These are phyloP conservation scores for Sphenodon punctatus DNA, from an alignment of 2,797 vertebrate species.

Conservation along the genomic window DNA sequence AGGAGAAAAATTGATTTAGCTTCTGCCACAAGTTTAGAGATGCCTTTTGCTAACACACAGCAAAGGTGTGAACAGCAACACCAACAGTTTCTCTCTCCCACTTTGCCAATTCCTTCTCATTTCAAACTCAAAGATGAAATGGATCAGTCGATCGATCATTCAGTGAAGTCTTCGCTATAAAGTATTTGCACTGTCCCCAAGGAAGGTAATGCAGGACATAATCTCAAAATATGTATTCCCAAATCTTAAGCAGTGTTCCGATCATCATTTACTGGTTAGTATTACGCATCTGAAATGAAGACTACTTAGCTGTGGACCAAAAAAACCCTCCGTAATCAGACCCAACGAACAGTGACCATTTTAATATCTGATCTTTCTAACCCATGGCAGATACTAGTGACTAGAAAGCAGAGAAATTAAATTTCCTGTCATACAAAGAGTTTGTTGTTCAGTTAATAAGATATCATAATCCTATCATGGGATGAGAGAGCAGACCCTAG, in stretches of 20 bases:
- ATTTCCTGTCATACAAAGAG: too few relatives aligned
- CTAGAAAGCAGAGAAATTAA: too few relatives aligned
- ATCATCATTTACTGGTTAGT: neutral
- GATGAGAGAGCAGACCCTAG: too few relatives aligned
- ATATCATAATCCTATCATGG: too few relatives aligned
- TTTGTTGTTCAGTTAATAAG: too few relatives aligned
- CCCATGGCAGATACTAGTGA: neutral
- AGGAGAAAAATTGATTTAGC: neutral
- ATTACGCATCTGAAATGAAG: too few relatives aligned
- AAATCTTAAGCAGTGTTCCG: neutral
- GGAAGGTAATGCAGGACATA: slow-evolving; percentile 1
- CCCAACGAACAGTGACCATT: neutral
- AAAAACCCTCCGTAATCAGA: slow-evolving; percentile 18
- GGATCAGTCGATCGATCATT: neutral
- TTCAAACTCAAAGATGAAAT: neutral
- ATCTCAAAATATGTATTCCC: neutral
- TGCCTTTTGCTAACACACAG: neutral
- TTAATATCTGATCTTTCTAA: neutral
- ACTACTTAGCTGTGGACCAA: neutral
- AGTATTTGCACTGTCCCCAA: neutral
- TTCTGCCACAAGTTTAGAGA: neutral
- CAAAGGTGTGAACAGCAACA: neutral
- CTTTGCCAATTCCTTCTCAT: neutral
- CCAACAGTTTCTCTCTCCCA: neutral
- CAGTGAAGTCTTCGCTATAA: too few relatives aligned